Base-by-base conservation (phyloP, 1,140 invertebrate species). In the Brachionus plicatilis region DNA sequence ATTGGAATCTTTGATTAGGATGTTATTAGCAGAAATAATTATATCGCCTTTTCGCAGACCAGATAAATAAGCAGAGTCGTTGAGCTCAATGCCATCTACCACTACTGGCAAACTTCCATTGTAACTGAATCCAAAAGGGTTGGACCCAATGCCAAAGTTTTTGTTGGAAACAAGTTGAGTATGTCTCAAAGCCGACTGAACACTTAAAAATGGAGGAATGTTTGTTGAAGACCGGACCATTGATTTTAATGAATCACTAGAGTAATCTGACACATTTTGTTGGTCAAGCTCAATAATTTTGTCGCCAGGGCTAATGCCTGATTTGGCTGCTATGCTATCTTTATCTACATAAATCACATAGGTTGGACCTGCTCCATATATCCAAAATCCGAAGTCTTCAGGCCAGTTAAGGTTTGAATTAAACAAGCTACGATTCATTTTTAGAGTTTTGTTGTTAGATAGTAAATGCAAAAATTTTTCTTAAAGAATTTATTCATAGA, bases 251-350 rank as follows among this genome's bases (percentile, higher is more conserved):
- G 86, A 85, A 6, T 88, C 86, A 11, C 86, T 86, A 0, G 88
- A 87, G 85, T 88, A 85, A n/a, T 86, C 85, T 2, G 86, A 86
- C 1, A 89, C 89, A 86, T 90, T 88, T 24, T 87, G 86, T 7
- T 86, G 87, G 78, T 89, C 88, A 17, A 90, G 70, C 76, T 89
- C 87, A 12, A 90, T 56, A 20, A 90, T 86, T 72, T 89, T 88
- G 79, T 90, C 89, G 12, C 89, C 89, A 45, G 87, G 85, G n/a
- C 85, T 83, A 4, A 90, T 85, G 8, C 88, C 88, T 37, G 88
- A 87, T 41, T 86, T 85, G 70, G 87, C 85, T 12, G 89, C 89
- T 1, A 87, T 76, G 82, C 88, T 88, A 11, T 86, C 87, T 82
- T 86, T 86, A 14, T 88, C 88, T 9, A 90, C 88, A 83, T 80